Evolutionary conservation across 2,888 invertebrate genomes (phyloP), one percentile per base, ranked within the genome.

Genomic region (Megalurothrips usitatus): DNA sequence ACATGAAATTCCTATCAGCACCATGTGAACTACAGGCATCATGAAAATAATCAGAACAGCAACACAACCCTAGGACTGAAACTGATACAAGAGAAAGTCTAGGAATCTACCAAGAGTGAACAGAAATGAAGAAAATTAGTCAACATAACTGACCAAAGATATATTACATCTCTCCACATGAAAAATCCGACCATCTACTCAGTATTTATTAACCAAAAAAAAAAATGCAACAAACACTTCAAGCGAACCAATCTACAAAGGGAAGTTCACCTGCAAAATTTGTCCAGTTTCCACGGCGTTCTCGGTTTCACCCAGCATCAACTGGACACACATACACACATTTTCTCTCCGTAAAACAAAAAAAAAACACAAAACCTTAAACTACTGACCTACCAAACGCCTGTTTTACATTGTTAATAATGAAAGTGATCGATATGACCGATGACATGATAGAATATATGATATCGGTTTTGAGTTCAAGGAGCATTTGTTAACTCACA

Each of bases 241-340:
- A 75, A 75, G 68, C 68, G 23, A 12, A 75, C 68, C 68, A 75
- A 26, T 75, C 68, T 75, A 75, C 68, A 75, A 75, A 75, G 8
- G 26, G 26, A 75, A 26, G 68, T 75, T 75, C 68, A 75, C 68
- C 68, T 75, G 68, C 23, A 75, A 75, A 75, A 75, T 75, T n/a
- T 75, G 68, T 75, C 68, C 68, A 75, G 68, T 75, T 26, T 75
- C 68, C 68, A 75, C 23, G 68, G 68, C 68, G 68, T 75, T 75
- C 68, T 75, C 68, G 23, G 68, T 26, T 75, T 75, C 68, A 26
- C 23, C 68, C 68, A 75, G 68, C 68, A 75, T 75, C 68, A 75
- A 75, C 68, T 75, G 68, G 68, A 75, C 68, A 75, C 68, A 75
- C 68, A 75, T 26, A 75, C 68, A 75, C 68, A 75, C 68, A 75